Evolutionary conservation across 2,888 invertebrate genomes (phyloP), one percentile per base, ranked within the genome.

Genomic region (Pollenia amentaria): DNA sequence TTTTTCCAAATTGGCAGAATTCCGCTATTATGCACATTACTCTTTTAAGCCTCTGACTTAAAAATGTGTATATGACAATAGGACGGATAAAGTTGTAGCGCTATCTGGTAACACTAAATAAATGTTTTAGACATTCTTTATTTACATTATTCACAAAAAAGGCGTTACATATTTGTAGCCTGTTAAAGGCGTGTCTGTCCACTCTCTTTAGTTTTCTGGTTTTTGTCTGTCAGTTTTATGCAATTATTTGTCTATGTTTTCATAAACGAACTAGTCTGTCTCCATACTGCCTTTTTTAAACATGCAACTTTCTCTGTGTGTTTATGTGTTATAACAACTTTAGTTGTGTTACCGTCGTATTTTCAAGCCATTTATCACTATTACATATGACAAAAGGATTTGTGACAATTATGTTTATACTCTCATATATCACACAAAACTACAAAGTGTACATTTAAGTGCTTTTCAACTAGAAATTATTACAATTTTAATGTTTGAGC

Each of bases 311-410:
- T 29, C 0, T 29, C 14, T 69, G 1, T 40, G 16, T 53, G 6
- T 65, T 3, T 64, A 44, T 55, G 64, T 78, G 57, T 85, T 72
- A 67, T 70, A 75, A 78, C 73, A 85, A 60, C 80, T 77, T 51
- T 46, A 77, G 70, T 21, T 77, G 21, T 77, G 53, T 83, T 76
- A 55, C 62, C 69, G 62, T 76, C 69, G 55, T 80, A 72, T 82
- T 55, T 64, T 64, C n/a, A 72, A 86, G 64, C 60, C 75, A 73
- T 87, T 84, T 87, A 84, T 87, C 86, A 87, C 77, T 84, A 87
- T 84, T 80, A 72, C 70, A 55, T 79, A 72, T 69, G 79, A 86
- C 83, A 87, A 87, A 87, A 79, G 79, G 86, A 87, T 87, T 87
- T 87, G 83, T 65, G 87, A 69, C 84, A 84, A 81, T 84, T 87